A percentile compares a stretch with the other conserved stretches of the same genome.
Conservation (phyloP, 2,888 invertebrate species). For the Bombyx huttoni region DNA sequence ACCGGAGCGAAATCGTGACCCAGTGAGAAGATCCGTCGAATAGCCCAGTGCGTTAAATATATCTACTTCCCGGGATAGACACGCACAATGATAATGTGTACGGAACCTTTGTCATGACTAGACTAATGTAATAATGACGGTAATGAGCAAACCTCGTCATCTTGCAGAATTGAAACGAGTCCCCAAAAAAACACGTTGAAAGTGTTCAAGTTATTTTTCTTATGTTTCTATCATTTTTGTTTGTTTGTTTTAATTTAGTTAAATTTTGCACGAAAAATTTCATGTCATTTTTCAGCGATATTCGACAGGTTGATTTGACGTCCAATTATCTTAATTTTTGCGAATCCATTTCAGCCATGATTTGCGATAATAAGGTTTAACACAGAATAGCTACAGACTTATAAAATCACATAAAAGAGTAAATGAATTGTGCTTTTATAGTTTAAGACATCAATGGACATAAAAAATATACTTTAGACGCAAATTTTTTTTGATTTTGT, state of each 20-base stretch:
- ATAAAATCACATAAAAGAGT: background rate
- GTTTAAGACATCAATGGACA: too few species aligned
- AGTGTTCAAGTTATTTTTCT: background rate
- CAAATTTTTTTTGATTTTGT: too few species aligned
- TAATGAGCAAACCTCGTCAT: background rate
- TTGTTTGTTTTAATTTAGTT: background rate
- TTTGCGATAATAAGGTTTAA: background rate
- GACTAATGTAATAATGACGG: too few species aligned
- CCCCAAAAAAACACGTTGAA: background rate
- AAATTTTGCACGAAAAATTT: background rate
- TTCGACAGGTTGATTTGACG: background rate
- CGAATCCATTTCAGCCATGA: background rate
- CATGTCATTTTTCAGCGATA: background rate
- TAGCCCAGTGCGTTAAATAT: too few species aligned
- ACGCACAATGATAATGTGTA: too few species aligned
- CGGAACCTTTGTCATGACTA: too few species aligned
- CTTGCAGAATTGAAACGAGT: background rate
- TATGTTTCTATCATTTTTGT: background rate
- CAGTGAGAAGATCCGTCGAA: too few species aligned
- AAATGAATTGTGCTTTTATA: too few species aligned
- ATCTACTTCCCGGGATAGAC: too few species aligned
- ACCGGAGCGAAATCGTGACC: too few species aligned
- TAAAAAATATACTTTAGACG: too few species aligned
- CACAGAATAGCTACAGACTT: background rate
- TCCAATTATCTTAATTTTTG: background rate